These are phyloP conservation scores for Mystacornis crossleyi DNA, from an alignment of 2,113 vertebrate species.

Conservation along the genomic window DNA sequence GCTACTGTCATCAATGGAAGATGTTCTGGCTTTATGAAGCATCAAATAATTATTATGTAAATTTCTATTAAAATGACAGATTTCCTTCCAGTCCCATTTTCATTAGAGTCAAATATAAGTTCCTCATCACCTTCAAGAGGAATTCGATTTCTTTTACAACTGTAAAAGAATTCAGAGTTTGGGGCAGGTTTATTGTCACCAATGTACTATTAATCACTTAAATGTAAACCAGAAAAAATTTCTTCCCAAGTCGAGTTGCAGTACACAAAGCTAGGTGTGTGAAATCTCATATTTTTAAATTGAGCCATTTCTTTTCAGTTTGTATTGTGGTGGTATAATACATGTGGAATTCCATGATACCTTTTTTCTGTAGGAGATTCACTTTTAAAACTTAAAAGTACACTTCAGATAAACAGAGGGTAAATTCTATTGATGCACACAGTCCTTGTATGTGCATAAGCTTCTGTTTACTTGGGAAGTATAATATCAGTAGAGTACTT, in stretches of 20 bases:
- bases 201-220: not conserved
- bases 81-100: not conserved
- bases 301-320: not conserved
- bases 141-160: not conserved
- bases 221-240: not conserved
- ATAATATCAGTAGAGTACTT: conserved; percentile 15
- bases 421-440: not conserved
- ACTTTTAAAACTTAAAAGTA: not conserved
- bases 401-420: not conserved
- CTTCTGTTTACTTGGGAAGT: conserved; percentile 38
- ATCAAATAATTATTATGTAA: not conserved
- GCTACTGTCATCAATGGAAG: not conserved
- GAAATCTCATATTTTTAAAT: not conserved
- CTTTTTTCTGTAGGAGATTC: not conserved
- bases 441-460: not conserved
- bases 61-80: not conserved
- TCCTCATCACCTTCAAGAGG: not conserved
- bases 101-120: not conserved
- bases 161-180: not conserved
- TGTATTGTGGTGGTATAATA: not conserved
- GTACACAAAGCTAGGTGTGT: not conserved
- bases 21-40: not conserved
- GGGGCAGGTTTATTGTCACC: not conserved
- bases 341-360: not conserved
- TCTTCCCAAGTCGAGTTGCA: not conserved